Evolutionary conservation across 2,888 invertebrate genomes (phyloP), one percentile per base, ranked within the genome.

Genomic region (Lepidocyrtoides sp.): DNA sequence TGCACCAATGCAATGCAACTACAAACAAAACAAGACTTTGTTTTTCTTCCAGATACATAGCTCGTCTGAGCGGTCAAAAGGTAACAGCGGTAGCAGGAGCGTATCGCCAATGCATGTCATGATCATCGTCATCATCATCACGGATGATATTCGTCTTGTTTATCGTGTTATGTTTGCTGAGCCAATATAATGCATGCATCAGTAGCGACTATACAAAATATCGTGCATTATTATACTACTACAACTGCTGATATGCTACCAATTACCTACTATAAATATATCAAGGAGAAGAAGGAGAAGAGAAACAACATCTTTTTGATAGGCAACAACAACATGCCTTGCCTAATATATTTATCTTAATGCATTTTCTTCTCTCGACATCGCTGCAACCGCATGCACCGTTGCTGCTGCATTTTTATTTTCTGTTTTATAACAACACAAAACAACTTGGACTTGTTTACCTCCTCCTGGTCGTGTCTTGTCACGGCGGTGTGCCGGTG

Each of bases 281-380:
- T 36, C 66, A 44, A 72, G 44, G 44, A 44, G 44, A 23, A 44
- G 44, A 48, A 8, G 44, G 17, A n/a, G n/a, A n/a, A n/a, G n/a
- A n/a, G n/a, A n/a, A n/a, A n/a, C 44, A 72, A 72, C 72, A 72
- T 72, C 17, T 69, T 44, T 72, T 72, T 72, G 72, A 72, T 72
- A 72, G 72, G 20, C 72, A 72, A 72, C 72, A 72, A 44, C 72
- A 72, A 72, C 44, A 72, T 44, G 72, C 72, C 72, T n/a, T 41
- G 72, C 72, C 72, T 72, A 72, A 72, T 72, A 72, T 72, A 72
- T 72, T 72, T 72, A 72, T 72, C 72, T 72, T 72, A 72, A 72
- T 72, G 72, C 72, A 72, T 72, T 72, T 72, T 69, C 44, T 72
- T 14, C 26, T 44, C 41, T 44, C 72, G 44, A 44, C 72, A 44